Evolutionary conservation across 2,113 vertebrate species (phyloP), one percentile per base, ranked within the genome.

Genomic region (Neogobius melanostomus): DNA sequence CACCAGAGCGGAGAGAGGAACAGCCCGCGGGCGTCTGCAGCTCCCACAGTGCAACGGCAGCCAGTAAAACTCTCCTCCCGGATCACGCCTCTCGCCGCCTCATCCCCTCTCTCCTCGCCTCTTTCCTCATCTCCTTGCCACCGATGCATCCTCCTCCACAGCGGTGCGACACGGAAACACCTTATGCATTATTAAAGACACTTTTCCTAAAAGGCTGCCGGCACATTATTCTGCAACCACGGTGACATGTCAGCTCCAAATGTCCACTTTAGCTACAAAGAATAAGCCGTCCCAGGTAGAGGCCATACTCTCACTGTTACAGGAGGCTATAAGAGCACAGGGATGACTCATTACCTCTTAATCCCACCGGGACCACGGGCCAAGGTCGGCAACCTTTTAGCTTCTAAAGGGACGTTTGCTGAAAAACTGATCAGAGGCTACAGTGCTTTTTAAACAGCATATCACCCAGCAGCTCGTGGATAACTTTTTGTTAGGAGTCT

Each of bases 191-290:
- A 92, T 93, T 93, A 85, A 92, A 89, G 85, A 87, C 89, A 85
- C 92, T 92, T 92, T 89, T 92, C 87, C 91, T 92, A 91, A 93
- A 92, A 93, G 89, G 87, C 91, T 85, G 82, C 85, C 56, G 56
- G 78, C 84, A 83, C 84, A 85, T 85, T 90, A 89, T 87, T 89
- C 82, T 85, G 86, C 79, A 89, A 87, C 87, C 87, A 76, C 87
- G 72, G 86, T 76, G 85, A 87, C 86, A 82, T 85, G 84, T 80
- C 84, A 74, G 74, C 85, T 91, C 53, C 66, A 87, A 90, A 91
- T 81, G 82, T 87, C 79, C 89, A 89, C 77, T 81, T 68, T 54
- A 80, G 79, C 80, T 72, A 21, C 9, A 11, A 81, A 62, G 42
- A 53, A 68, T 47, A 52, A 67, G 68, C 69, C 36, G 74, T 44